Conservation (phyloP, 1,140 invertebrate species). For the Drosophila albomicans region DNA sequence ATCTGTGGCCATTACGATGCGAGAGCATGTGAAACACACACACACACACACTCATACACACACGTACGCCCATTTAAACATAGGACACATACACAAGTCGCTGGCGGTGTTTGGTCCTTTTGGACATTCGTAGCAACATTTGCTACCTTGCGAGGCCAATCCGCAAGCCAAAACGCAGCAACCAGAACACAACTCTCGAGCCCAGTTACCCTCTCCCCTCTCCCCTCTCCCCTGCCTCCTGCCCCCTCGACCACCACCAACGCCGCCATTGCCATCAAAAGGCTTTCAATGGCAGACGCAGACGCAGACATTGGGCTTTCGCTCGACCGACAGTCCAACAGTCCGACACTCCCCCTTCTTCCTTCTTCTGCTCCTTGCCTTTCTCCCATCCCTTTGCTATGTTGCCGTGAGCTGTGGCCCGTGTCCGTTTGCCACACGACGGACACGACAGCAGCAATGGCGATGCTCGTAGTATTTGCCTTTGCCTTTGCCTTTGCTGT, state of each 20-base stretch:
- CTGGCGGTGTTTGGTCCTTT: slow-evolving; percentile 61
- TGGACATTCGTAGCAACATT: slow-evolving; percentile 67
- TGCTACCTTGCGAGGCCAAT: slow-evolving; percentile 62
- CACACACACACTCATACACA: slow-evolving; percentile 32
- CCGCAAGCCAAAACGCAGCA: slow-evolving; percentile 30
- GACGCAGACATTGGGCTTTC: slow-evolving; percentile 55
- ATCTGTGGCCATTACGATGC: slow-evolving; percentile 81
- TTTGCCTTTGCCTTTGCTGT: slow-evolving; percentile 11
- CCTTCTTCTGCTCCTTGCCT: background rate
- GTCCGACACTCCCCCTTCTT: slow-evolving; percentile 12
- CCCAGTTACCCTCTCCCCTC: slow-evolving; percentile 3
- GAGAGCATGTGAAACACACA: slow-evolving; percentile 62
- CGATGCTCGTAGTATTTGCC: slow-evolving; percentile 35
- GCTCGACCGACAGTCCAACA: slow-evolving; percentile 17
- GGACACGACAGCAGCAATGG: slow-evolving; percentile 46
- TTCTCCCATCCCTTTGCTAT: background rate
- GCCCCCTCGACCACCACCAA: slow-evolving; percentile 25
- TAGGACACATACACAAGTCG: slow-evolving; percentile 2
- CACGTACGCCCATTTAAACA: slow-evolving; percentile 33
- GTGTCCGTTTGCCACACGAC: slow-evolving; percentile 61
- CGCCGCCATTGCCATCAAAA: slow-evolving; percentile 65
- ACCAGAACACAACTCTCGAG: slow-evolving; percentile 25
- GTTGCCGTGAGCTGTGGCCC: slow-evolving; percentile 47
- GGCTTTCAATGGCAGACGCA: slow-evolving; percentile 80
- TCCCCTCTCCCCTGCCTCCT: slow-evolving; percentile 1